Conservation (phyloP, 2,797 vertebrate species). For the Neosalanx taihuensis region DNA sequence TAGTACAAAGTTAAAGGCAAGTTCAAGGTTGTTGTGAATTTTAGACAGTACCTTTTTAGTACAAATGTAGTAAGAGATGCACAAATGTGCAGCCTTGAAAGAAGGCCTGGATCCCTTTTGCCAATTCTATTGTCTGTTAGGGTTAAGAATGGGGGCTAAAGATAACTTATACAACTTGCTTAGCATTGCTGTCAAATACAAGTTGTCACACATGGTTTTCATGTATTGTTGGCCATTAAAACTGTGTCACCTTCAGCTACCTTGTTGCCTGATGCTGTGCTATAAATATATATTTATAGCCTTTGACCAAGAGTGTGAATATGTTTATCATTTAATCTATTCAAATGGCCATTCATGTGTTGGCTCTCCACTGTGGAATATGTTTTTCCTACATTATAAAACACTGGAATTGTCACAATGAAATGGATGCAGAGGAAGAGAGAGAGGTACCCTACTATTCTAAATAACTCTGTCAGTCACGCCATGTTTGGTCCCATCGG, state of each 20-base stretch:
- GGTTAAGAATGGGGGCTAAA: not conserved
- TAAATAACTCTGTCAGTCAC: constrained; percentile 34
- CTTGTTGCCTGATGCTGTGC: not conserved
- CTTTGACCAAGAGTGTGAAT: not conserved
- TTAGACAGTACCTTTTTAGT: constrained; percentile 37
- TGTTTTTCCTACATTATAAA: not conserved
- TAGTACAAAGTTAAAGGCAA: constrained; percentile 35
- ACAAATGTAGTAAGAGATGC: constrained; percentile 8
- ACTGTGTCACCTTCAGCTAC: constrained; percentile 25
- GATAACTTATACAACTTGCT: not conserved
- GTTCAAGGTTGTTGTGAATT: constrained; percentile 32
- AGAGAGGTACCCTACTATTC: constrained; percentile 20
- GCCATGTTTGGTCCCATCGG: constrained; percentile 43
- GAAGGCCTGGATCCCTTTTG: not conserved
- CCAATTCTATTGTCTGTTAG: not conserved
- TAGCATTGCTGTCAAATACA: constrained; percentile 2
- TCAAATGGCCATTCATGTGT: not conserved
- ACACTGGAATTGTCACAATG: constrained; percentile 23
- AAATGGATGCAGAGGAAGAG: constrained; percentile 24
- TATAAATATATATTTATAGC: constrained; percentile 17
- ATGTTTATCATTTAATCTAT: not conserved
- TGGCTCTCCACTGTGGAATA: not conserved
- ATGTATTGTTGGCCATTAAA: not conserved
- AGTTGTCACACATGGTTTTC: constrained; percentile 21
- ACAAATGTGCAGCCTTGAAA: not conserved